These are phyloP conservation scores for Micromussa lordhowensis DNA, from an alignment of 92 coral and sea anemone genomes.

Conservation along the genomic window DNA sequence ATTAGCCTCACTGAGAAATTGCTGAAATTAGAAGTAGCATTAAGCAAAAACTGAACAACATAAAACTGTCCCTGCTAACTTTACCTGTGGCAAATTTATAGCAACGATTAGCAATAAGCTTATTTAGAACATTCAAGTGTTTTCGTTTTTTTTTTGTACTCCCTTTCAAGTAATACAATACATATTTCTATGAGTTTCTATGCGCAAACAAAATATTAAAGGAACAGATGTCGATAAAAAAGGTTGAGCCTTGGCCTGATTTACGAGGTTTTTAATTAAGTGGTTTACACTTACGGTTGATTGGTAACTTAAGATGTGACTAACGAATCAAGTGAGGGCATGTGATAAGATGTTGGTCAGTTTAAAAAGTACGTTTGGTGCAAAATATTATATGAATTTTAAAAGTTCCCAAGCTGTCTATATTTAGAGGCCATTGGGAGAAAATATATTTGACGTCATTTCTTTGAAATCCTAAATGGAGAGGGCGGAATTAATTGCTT, in stretches of 20 bases:
- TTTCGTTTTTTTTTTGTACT: neutral
- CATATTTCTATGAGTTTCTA: neutral
- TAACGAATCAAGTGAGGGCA: neutral
- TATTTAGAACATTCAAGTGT: neutral
- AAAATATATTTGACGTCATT: neutral
- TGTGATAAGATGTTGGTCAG: too few relatives aligned
- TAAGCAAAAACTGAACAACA: neutral
- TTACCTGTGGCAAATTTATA: neutral
- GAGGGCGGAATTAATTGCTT: neutral
- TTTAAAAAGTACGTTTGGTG: neutral
- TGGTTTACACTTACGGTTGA: neutral
- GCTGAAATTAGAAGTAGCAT: too few relatives aligned
- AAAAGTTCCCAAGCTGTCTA: neutral
- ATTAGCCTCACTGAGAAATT: neutral
- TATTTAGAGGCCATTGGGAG: neutral
- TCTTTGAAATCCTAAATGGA: neutral
- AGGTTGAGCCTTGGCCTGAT: neutral
- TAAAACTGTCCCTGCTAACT: neutral
- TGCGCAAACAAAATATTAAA: neutral
- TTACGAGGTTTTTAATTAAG: neutral
- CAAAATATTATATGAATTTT: neutral
- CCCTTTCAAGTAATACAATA: neutral
- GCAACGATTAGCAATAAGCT: neutral
- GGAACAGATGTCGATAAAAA: neutral
- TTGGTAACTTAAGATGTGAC: neutral